Evolutionary conservation across 2,888 invertebrate genomes (phyloP), one percentile per base, ranked within the genome.

Genomic region (Lomographa bimaculata): DNA sequence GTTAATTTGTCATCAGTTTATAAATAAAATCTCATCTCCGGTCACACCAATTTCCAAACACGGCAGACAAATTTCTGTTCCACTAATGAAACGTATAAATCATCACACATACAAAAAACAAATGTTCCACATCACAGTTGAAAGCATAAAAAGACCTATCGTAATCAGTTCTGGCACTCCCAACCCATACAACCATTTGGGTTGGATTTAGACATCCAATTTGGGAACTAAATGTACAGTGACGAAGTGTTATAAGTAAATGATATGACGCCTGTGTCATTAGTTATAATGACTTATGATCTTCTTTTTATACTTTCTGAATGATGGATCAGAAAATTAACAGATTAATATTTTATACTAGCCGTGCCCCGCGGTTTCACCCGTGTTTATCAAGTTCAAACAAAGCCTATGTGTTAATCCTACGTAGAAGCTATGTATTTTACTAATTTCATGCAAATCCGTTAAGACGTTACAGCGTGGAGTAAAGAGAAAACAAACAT

Each of bases 161-260:
- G 12, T 26, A 35, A 20, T 25, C 3, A 36, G 17, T 7, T 26
- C 12, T 1, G 25, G 25, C 26, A 37, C 18, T 7, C 30, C 19
- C n/a, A 17, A 35, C 35, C 26, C 29, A 30, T 11, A 29, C 25
- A 26, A 21, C 9, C 39, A 34, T 12, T 9, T 25, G 19, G 20
- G n/a, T 42, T 33, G 32, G 23, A 37, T 37, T 44, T 24, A 33
- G 39, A 17, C 21, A 43, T 52, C 40, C 45, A 55, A 68, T 64
- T 54, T 44, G 37, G 20, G 35, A 19, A 34, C 11, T 44, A 50
- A 63, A 64, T 59, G 63, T 51, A 9, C 36, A 25, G 50, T 54
- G 46, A 40, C 41, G 47, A 46, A 42, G 39, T 44, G 41, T 19
- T 39, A 27, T 34, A 36, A 48, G 21, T 30, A 30, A 56, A 45